These are phyloP conservation scores for Clistopyga incitator DNA, from an alignment of 2,888 invertebrate genomes.

Conservation along the genomic window DNA sequence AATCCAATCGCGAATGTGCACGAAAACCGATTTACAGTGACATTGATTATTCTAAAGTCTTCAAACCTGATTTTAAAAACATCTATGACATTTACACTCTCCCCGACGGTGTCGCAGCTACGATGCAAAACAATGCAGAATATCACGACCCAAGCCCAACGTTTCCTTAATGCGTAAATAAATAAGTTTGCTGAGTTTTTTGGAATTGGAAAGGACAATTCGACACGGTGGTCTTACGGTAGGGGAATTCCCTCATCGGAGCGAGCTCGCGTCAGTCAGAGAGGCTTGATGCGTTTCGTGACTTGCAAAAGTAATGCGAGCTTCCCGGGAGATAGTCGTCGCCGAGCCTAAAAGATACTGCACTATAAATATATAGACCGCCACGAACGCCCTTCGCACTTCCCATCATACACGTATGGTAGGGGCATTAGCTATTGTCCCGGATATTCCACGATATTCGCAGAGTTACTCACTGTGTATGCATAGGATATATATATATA, in stretches of 20 bases:
- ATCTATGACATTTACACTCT: not conserved
- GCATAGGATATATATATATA: not conserved
- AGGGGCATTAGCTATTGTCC: slow-evolving; percentile 54
- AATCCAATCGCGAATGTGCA: too few relatives aligned
- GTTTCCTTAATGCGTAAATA: slow-evolving; percentile 34
- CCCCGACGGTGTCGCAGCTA: not conserved
- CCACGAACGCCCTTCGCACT: slow-evolving; percentile 43
- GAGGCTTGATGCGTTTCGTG: slow-evolving; percentile 58
- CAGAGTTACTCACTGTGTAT: slow-evolving; percentile 29
- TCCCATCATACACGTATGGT: slow-evolving; percentile 44
- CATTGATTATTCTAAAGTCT: not conserved
- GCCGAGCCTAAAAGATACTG: slow-evolving; percentile 1
- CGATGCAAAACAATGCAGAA: not conserved
- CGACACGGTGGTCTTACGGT: slow-evolving; percentile 45
- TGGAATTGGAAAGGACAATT: slow-evolving; percentile 60
- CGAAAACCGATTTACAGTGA: not conserved
- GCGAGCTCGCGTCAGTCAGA: slow-evolving; percentile 20
- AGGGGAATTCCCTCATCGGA: slow-evolving; percentile 39
- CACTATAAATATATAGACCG: slow-evolving; percentile 11
- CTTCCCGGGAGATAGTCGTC: slow-evolving; percentile 14
- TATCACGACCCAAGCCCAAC: not conserved
- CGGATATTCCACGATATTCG: slow-evolving; percentile 46
- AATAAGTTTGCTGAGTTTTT: slow-evolving; percentile 51
- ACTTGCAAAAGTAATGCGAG: slow-evolving; percentile 62
- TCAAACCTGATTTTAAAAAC: not conserved